Conservation (phyloP, 1,140 invertebrate species). For the Mactra quadrangularis region DNA sequence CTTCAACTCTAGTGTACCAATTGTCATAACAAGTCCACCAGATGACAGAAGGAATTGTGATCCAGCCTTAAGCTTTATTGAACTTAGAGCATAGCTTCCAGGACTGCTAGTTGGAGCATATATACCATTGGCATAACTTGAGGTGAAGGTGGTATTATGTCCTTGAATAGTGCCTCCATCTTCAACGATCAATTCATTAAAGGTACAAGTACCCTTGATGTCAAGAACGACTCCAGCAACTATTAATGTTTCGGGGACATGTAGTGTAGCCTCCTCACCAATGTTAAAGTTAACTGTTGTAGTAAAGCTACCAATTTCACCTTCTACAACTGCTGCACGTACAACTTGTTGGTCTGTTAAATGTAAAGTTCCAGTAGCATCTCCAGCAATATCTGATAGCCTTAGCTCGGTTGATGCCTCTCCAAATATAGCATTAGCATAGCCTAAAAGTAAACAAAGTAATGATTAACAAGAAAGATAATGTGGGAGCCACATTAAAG, state of each 20-base stretch:
- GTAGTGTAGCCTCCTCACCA: constrained; percentile 66
- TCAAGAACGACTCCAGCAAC: constrained; percentile 66
- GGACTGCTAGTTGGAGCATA: constrained; percentile 62
- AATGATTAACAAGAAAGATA: neutral
- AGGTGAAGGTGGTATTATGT: constrained; percentile 73
- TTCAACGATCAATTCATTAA: constrained; percentile 72
- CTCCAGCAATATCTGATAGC: constrained; percentile 67
- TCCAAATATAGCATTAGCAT: constrained; percentile 68
- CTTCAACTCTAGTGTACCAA: constrained; percentile 72
- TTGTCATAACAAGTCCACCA: constrained; percentile 65
- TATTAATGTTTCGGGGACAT: constrained; percentile 72
- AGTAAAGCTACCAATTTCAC: constrained; percentile 61
- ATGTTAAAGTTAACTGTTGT: constrained; percentile 72
- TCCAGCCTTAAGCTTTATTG: constrained; percentile 68
- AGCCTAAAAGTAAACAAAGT: constrained; percentile 63
- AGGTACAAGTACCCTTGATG: constrained; percentile 71
- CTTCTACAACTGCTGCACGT: constrained; percentile 69
- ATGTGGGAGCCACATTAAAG: no score
- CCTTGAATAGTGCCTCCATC: constrained; percentile 66
- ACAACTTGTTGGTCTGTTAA: constrained; percentile 68
- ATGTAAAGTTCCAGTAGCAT: constrained; percentile 72
- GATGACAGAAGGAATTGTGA: constrained; percentile 63
- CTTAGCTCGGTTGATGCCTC: constrained; percentile 52
- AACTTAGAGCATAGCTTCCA: constrained; percentile 67
- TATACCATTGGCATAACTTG: constrained; percentile 63